A percentile compares a stretch with the other conserved stretches of the same genome.
phyloP scores from a whole-genome alignment of 2,797 vertebrate genomes.

The Erethizon dorsatum region DNA sequence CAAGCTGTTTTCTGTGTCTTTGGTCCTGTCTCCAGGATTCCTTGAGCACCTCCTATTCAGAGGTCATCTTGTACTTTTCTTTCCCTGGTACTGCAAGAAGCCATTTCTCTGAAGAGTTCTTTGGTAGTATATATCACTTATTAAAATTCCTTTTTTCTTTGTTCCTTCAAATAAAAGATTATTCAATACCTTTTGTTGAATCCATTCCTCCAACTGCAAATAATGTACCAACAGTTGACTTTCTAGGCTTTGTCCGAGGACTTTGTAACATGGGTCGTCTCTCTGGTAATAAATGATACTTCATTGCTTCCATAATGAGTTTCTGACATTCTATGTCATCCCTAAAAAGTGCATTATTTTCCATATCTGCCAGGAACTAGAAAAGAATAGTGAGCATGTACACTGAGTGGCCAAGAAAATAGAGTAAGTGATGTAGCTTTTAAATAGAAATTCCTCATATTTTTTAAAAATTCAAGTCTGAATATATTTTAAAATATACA shows the following conservation, averaged over 20 bases:
- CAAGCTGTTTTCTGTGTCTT: background rate
- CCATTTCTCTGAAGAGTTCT: constrained; percentile 48
- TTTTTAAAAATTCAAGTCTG: background rate
- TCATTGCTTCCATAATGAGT: constrained; percentile 99
- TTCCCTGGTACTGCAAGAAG: background rate
- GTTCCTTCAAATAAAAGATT: constrained; percentile 47
- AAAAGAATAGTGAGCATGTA: constrained; percentile 59
- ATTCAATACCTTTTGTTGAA: constrained; percentile 95
- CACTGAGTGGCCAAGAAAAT: constrained; percentile 59
- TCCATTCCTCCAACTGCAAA: constrained; percentile 99
- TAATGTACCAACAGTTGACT: constrained; percentile 97
- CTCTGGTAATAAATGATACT: constrained; percentile 98
- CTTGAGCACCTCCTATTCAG: background rate
- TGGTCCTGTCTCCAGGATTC: background rate
- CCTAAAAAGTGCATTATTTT: constrained; percentile 95
- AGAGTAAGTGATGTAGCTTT: constrained; percentile 17
- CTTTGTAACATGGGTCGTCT: constrained; percentile 96
- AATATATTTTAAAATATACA: constrained; percentile 58
- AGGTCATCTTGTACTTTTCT: background rate
- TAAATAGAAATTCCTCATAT: constrained; percentile 40
- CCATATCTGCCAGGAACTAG: constrained; percentile 91
- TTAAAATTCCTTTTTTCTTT: background rate
- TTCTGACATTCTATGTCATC: constrained; percentile 98
- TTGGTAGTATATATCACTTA: background rate
- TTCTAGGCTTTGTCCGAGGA: constrained; percentile 97